phyloP scores from a whole-genome alignment of 2,113 vertebrate genomes.

The Azemiops feae region DNA sequence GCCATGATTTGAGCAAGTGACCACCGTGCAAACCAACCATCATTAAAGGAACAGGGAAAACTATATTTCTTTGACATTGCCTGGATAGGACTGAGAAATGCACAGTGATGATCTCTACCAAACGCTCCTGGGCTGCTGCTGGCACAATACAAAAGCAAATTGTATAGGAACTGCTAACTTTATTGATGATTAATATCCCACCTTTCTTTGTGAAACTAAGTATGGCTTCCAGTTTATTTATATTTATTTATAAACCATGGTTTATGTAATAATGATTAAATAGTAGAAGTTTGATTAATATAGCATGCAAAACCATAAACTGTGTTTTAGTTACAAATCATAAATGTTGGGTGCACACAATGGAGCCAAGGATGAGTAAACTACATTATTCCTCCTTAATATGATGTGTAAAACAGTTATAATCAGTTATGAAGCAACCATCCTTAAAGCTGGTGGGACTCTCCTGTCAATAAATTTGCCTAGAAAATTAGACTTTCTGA shows the following conservation, averaged over 20 bases:
- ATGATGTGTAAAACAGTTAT: background rate
- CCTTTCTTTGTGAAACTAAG: background rate
- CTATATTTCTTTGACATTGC: conserved; percentile 39
- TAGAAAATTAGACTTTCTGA: accelerated
- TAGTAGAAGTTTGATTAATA: background rate
- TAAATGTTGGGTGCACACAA: background rate
- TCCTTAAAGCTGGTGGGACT: background rate
- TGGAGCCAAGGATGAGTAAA: background rate
- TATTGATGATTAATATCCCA: background rate
- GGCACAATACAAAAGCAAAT: background rate
- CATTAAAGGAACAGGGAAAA: conserved; percentile 68
- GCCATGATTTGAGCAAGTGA: conserved; percentile 77
- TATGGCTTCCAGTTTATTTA: background rate
- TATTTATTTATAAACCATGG: background rate
- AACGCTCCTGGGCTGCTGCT: background rate
- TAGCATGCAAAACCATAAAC: background rate
- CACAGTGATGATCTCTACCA: background rate
- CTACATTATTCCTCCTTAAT: background rate
- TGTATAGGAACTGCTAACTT: no score
- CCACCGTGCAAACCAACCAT: conserved; percentile 50
- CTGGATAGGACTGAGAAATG: background rate
- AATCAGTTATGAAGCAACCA: background rate
- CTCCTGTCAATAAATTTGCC: background rate
- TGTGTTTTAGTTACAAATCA: background rate
- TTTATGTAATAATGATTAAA: background rate